Conservation (phyloP, 2,113 vertebrate genomes). For the Candoia aspera region DNA sequence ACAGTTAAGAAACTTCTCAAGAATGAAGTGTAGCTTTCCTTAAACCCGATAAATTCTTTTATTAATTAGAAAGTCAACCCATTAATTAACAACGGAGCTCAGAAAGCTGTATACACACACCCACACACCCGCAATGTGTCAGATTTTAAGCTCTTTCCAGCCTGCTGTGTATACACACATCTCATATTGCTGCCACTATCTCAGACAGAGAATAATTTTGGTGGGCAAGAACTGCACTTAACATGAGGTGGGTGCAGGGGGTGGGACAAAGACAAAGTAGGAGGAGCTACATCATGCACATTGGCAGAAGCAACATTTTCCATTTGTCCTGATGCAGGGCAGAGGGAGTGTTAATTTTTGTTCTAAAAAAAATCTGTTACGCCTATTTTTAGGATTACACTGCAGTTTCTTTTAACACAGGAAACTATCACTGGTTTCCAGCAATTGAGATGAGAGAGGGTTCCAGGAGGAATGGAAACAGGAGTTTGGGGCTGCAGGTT, state of each 20-base stretch:
- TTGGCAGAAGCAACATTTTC: neutral
- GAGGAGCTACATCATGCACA: neutral
- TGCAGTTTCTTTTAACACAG: neutral
- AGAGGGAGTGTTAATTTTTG: neutral
- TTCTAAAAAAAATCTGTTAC: neutral
- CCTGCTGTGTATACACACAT: neutral
- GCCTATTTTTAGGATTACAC: neutral
- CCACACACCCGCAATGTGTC: neutral
- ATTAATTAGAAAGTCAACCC: slow-evolving; percentile 7
- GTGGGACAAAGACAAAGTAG: neutral
- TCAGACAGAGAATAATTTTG: neutral
- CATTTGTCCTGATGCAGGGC: neutral
- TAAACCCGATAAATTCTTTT: slow-evolving; percentile 8
- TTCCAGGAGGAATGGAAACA: neutral
- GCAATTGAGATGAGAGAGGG: neutral
- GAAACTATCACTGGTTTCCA: neutral
- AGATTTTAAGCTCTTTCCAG: neutral
- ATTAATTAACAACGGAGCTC: slow-evolving; percentile 52
- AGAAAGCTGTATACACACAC: neutral
- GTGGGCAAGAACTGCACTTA: neutral
- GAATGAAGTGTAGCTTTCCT: slow-evolving; percentile 29
- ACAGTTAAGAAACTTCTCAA: neutral
- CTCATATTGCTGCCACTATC: neutral
- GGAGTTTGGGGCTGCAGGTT: neutral
- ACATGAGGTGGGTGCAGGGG: neutral